phyloP scores from a whole-genome alignment of 1,140 invertebrate species.

The Pissodes strobi region DNA sequence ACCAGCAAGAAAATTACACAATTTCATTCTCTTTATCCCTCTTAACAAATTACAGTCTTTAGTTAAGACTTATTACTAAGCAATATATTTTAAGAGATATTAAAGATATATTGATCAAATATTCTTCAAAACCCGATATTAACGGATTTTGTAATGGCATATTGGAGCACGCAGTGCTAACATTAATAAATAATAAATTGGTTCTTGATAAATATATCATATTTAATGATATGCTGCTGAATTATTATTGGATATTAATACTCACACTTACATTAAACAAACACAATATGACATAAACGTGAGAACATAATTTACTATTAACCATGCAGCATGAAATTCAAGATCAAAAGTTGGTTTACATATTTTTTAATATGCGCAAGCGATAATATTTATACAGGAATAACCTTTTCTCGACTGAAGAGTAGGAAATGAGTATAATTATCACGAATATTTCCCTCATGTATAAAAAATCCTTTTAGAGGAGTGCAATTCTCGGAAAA shows the following conservation, averaged over 20 bases:
- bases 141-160: conserved; percentile 4
- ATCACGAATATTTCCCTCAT: no score
- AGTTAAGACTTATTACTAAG: conserved; percentile 11
- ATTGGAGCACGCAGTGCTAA: conserved; percentile 5
- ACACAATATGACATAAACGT: background rate
- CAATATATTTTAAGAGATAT: conserved; percentile 2
- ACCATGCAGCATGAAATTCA: no score
- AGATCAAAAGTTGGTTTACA: no score
- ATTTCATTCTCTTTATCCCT: no score
- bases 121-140: conserved; percentile 5
- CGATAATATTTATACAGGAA: no score
- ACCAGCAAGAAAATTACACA: no score
- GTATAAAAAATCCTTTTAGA: no score
- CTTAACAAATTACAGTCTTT: no score
- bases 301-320: background rate
- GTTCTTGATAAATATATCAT: conserved; percentile 16
- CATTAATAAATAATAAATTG: conserved; percentile 13
- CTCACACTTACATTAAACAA: conserved; percentile 2
- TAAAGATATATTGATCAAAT: conserved; percentile 15
- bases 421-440: no score
- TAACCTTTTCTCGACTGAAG: no score
- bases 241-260: conserved; percentile 12
- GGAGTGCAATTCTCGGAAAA: no score
- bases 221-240: conserved; percentile 15
- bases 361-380: no score